Conservation (phyloP, 1,140 invertebrate genomes). For the Papilio glaucus region DNA sequence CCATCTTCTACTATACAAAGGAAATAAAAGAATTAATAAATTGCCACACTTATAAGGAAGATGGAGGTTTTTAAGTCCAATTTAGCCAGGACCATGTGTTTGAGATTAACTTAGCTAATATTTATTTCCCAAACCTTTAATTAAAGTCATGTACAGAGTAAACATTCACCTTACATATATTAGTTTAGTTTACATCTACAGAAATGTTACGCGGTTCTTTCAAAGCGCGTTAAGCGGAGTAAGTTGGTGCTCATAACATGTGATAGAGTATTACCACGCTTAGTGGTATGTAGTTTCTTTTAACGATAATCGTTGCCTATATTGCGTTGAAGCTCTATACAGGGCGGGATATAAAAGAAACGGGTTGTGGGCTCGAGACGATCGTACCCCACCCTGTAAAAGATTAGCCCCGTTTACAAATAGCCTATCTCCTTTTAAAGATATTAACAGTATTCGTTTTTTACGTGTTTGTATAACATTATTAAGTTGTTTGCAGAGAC, state of each 20-base stretch:
- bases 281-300: slow-evolving; percentile 54
- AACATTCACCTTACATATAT: neutral
- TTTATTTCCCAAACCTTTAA: no score
- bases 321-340: slow-evolving; percentile 30
- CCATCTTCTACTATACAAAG: no score
- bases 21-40: no score
- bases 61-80: no score
- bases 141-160: no score
- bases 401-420: slow-evolving; percentile 34
- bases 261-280: slow-evolving; percentile 51
- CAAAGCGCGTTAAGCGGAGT: slow-evolving; percentile 50
- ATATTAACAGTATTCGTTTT: slow-evolving; percentile 16
- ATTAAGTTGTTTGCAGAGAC: neutral
- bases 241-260: slow-evolving; percentile 49
- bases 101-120: no score
- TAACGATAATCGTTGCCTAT: slow-evolving; percentile 53
- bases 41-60: no score
- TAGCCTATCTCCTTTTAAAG: slow-evolving; percentile 23
- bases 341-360: slow-evolving; percentile 32
- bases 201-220: slow-evolving; percentile 46
- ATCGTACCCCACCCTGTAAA: neutral
- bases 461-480: slow-evolving; percentile 12
- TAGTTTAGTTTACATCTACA: neutral
- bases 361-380: slow-evolving; percentile 25
- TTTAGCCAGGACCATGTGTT: no score